Base-by-base conservation (phyloP, 2,113 vertebrate genomes). In the Cyanocitta stelleri region DNA sequence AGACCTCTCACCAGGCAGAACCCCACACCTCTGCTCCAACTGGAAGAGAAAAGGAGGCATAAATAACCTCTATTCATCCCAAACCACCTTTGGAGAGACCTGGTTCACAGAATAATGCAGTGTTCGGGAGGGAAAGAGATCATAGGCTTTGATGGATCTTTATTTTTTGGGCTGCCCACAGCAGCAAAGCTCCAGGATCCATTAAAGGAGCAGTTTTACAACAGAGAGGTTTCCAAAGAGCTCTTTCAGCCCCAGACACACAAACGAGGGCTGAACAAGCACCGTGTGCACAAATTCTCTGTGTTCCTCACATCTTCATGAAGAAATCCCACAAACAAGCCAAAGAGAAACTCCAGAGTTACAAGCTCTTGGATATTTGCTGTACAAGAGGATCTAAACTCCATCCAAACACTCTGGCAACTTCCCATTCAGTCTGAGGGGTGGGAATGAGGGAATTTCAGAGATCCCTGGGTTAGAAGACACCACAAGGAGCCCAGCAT, bases 161-260 rank as follows among this genome's bases (percentile, higher is more conserved):
- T 61, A 18, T 12, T 77, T 86, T 52, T 52, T 32, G 61, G 48
- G 52, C 33, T 72, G 41, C 48, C 39, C 44, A 37, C 84, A 43
- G 33, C 62, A 94, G 56, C 37, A 81, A 83, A 51, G 27, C 79
- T 86, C 16, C 44, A 27, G 89, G 52, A 63, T 27, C 43, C 86
- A 32, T 49, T 84, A 49, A 74, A 88, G 13, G 30, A 88, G 26
- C 6, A 44, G 16, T 18, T 94, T 64, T 37, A 35, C 17, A 72
- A 39, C 0, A 37, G 44, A 67, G 81, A 74, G 0, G 0, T n/a
- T 81, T 78, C 76, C 21, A 29, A 87, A 49, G 11, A 71, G 26
- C 46, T 58, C 27, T 11, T 79, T 68, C 49, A 85, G 11, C 41
- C 41, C 0, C 4, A 74, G 46, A 23, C 18, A 27, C 66, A 43